Evolutionary conservation across 2,888 invertebrate genomes (phyloP), one percentile per base, ranked within the genome.

Genomic region (Anoncus sp.): DNA sequence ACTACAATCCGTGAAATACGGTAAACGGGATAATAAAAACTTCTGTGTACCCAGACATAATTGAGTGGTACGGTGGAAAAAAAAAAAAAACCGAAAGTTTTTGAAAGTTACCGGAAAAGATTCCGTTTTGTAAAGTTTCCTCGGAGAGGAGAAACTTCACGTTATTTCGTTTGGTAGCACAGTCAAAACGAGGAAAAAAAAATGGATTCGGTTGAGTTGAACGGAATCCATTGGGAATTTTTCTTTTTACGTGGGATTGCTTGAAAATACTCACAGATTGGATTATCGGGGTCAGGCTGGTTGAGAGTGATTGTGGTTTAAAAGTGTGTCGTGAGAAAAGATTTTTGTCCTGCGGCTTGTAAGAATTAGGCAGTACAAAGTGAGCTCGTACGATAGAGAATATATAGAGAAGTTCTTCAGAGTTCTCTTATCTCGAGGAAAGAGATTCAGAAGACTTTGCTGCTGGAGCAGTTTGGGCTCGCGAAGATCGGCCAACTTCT

Each of bases 41-140:
- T 74, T 65, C 75, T 49, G 77, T 72, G 77, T 75, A 79, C 73
- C 53, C 47, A 76, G 80, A 77, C 82, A 84, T 74, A 75, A 65
- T n/a, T n/a, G n/a, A 74, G 74, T 74, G 55, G 67, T 55, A 67
- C 62, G 53, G 40, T 53, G 47, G 63, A 59, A 45, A 22, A 38
- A n/a, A 27, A 77, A 66, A 22, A 57, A 31, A 63, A 55, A 20
- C 27, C n/a, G n/a, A n/a, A 16, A 53, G 18, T 22, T 24, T n/a
- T 65, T 35, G 20, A 49, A 49, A 60, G 43, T 43, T 24, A 45
- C 10, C n/a, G n/a, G n/a, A 24, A 7, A 35, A 31, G 35, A 22
- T 22, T 35, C 4, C 49, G 63, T 63, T 63, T 49, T 20, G 31
- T 62, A 47, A 62, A 65, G n/a, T 65, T 70, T 24, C 10, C 12